Percentiles rank a stretch among this genome's conserved stretches.
Conservation (phyloP, 2,113 vertebrate genomes). For the Leucoraja erinaceus region DNA sequence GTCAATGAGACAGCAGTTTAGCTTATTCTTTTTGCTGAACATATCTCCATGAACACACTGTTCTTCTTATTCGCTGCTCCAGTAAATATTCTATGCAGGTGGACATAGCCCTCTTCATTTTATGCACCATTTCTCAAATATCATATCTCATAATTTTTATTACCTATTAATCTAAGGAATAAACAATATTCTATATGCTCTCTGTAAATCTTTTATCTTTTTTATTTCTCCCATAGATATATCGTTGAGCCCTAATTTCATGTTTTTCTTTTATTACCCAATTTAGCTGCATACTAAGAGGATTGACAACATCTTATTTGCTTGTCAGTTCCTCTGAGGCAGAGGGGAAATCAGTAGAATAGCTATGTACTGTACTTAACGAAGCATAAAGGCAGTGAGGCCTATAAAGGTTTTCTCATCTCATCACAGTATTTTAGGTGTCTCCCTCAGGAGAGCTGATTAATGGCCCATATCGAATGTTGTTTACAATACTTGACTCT, state of each 20-base stretch:
- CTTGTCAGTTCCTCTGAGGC: constrained; percentile 40
- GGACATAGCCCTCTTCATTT: neutral
- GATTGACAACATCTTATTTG: constrained; percentile 44
- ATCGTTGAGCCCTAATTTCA: constrained; percentile 34
- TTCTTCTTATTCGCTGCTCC: too few species aligned
- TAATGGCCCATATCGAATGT: constrained; percentile 40
- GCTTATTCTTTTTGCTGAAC: too few species aligned
- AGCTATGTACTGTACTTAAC: constrained; percentile 41
- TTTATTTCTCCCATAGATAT: constrained; percentile 25
- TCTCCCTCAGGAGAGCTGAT: constrained; percentile 43
- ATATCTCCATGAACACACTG: too few species aligned
- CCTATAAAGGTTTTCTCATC: constrained; percentile 43
- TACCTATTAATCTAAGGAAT: constrained; percentile 14
- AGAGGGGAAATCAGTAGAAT: constrained; percentile 40
- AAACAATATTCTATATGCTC: neutral
- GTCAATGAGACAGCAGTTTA: too few species aligned
- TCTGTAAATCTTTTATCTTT: neutral
- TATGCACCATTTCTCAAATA: neutral
- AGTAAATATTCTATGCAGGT: neutral
- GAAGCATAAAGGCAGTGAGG: constrained; percentile 40
- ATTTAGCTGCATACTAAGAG: constrained; percentile 29
- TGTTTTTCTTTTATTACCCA: constrained; percentile 38
- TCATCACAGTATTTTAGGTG: constrained; percentile 40
- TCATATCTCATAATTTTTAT: constrained; percentile 6
- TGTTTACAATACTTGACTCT: neutral